Percentiles rank a stretch among this genome's conserved stretches.
phyloP scores from a whole-genome alignment of 1,140 invertebrate genomes.

The Nomia melanderi region DNA sequence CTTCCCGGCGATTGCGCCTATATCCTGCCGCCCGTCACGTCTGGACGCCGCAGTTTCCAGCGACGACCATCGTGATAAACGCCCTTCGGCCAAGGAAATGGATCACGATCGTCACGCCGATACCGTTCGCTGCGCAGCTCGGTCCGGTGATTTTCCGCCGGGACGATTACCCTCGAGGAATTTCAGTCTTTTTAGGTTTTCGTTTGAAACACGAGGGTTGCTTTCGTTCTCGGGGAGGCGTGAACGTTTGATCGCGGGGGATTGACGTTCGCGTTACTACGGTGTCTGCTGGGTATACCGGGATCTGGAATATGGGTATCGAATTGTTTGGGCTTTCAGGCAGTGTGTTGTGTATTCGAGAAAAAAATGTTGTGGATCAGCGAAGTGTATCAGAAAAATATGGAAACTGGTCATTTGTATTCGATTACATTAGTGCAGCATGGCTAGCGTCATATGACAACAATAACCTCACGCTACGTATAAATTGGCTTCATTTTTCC shows the following conservation, averaged over 20 bases:
- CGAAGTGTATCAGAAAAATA: no score
- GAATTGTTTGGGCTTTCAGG: no score
- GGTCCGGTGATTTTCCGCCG: background rate
- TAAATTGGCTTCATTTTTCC: no score
- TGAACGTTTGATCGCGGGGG: background rate
- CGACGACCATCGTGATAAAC: constrained; percentile 57
- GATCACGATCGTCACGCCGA: constrained; percentile 58
- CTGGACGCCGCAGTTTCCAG: constrained; percentile 25
- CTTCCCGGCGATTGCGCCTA: constrained; percentile 55
- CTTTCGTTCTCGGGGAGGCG: background rate
- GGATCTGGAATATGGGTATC: no score
- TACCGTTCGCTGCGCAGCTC: constrained; percentile 5
- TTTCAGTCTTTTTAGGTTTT: constrained; percentile 12
- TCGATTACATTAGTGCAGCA: no score
- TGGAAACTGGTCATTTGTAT: no score
- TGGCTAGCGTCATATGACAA: no score
- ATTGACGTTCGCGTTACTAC: no score
- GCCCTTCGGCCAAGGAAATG: constrained; percentile 34
- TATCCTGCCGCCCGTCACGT: constrained; percentile 46
- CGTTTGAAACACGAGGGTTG: background rate
- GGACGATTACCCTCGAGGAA: constrained; percentile 10
- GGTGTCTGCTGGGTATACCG: no score
- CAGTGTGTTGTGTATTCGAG: no score
- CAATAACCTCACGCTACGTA: no score
- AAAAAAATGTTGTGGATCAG: no score